phyloP scores from a whole-genome alignment of 64 coral and sea anemone species.

The Cladopsammia gracilis region DNA sequence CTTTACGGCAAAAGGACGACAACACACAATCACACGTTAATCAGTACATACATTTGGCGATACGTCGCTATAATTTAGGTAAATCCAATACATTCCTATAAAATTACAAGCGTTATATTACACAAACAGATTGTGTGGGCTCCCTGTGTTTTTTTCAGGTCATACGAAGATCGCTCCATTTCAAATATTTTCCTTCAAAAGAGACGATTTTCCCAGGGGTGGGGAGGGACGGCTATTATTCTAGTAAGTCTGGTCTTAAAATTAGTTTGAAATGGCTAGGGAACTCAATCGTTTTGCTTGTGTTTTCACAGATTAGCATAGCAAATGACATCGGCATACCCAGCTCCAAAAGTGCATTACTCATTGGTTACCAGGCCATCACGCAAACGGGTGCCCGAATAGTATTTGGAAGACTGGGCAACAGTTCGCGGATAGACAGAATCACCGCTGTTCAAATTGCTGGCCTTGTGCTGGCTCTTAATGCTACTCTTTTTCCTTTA shows the following conservation, averaged over 20 bases:
- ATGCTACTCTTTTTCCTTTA: slow-evolving; percentile 61
- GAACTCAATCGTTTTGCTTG: neutral
- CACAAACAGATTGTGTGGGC: no score
- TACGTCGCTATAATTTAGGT: no score
- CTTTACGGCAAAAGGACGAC: no score
- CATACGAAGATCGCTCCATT: no score
- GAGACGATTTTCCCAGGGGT: no score
- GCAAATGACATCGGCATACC: slow-evolving; percentile 63
- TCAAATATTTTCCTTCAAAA: no score
- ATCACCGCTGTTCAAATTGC: slow-evolving; percentile 42
- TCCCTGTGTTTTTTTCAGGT: no score
- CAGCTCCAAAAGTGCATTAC: slow-evolving; percentile 39
- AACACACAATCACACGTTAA: no score
- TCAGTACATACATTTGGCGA: no score
- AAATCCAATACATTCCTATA: no score
- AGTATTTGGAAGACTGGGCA: slow-evolving; percentile 39
- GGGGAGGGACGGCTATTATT: no score
- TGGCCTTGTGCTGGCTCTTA: slow-evolving; percentile 45
- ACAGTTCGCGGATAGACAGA: slow-evolving; percentile 5
- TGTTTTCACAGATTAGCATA: slow-evolving; percentile 50
- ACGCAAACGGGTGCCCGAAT: slow-evolving; percentile 46
- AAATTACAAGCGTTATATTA: no score
- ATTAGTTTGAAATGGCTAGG: neutral
- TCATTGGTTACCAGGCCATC: slow-evolving; percentile 69
- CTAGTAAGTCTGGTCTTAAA: neutral